Percentiles rank a stretch among this genome's conserved stretches.
phyloP scores from a whole-genome alignment of 2,113 vertebrate genomes.

The Octodon degus region DNA sequence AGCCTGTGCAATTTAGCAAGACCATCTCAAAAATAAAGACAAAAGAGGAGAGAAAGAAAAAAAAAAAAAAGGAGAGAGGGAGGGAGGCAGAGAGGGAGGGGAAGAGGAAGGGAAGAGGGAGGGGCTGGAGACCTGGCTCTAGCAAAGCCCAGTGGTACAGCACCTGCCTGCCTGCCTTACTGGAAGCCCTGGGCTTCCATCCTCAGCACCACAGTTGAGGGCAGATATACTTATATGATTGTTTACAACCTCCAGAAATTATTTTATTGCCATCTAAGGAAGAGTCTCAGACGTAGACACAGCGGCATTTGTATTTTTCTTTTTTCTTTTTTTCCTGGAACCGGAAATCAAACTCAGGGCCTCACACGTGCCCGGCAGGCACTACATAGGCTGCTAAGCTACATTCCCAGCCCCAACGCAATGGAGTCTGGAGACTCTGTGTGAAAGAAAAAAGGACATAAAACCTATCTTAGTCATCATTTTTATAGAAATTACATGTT shows the following conservation, averaged over 20 bases:
- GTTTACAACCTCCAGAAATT: background rate
- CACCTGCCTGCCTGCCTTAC: background rate
- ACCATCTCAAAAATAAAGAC: background rate
- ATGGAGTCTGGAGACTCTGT: fast-evolving
- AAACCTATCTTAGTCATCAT: background rate
- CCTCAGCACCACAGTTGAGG: background rate
- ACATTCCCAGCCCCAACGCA: no score
- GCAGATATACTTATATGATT: background rate
- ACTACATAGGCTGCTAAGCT: no score
- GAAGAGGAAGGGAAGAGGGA: background rate
- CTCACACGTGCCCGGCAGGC: no score
- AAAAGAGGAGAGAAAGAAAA: no score
- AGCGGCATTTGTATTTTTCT: no score
- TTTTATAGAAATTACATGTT: background rate
- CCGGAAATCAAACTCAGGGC: no score
- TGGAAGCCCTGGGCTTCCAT: background rate
- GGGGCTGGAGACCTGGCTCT: background rate
- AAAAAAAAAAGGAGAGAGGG: background rate
- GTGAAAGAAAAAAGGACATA: background rate
- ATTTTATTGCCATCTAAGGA: background rate
- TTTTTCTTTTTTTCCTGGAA: no score
- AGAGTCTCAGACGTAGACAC: background rate
- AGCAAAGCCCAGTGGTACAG: background rate
- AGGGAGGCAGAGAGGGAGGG: background rate
- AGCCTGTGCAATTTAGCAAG: background rate